These are phyloP conservation scores for Sphyrna mokarran DNA, from an alignment of 2,113 vertebrate genomes.

Conservation along the genomic window DNA sequence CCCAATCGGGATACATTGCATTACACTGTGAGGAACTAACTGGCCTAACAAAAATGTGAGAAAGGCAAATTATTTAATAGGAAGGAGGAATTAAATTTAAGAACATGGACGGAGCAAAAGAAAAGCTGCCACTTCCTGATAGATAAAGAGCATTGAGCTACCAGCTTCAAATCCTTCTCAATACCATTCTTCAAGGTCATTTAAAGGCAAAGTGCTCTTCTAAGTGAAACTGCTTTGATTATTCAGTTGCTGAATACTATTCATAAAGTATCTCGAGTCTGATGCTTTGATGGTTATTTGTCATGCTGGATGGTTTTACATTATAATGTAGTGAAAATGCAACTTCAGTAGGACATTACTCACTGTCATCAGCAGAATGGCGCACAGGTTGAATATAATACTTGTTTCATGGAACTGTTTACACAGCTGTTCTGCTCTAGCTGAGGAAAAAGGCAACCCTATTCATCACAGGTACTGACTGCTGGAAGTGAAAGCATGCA, in stretches of 20 bases:
- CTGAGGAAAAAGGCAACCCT: constrained; percentile 10
- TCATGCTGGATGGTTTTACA: constrained; percentile 34
- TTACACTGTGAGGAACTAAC: neutral
- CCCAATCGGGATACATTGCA: neutral
- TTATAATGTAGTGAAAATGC: constrained; percentile 16
- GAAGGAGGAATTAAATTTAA: neutral
- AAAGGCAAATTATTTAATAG: neutral
- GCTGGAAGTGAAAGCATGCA: neutral
- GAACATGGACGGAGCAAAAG: neutral
- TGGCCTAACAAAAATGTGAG: neutral
- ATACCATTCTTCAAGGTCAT: constrained; percentile 20
- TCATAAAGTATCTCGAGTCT: constrained; percentile 22
- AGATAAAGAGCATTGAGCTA: neutral
- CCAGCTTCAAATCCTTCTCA: neutral
- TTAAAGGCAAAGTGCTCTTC: neutral
- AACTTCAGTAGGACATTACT: constrained; percentile 14
- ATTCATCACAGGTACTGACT: constrained; percentile 23
- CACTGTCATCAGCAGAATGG: neutral
- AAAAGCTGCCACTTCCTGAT: neutral
- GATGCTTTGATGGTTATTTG: constrained; percentile 23
- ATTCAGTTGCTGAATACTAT: constrained; percentile 31
- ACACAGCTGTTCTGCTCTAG: constrained; percentile 32
- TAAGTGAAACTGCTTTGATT: constrained; percentile 12
- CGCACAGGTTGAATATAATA: constrained; percentile 8
- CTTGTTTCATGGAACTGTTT: constrained; percentile 30